Conservation (phyloP, 2,888 invertebrate genomes). For the Magallana nippona region DNA sequence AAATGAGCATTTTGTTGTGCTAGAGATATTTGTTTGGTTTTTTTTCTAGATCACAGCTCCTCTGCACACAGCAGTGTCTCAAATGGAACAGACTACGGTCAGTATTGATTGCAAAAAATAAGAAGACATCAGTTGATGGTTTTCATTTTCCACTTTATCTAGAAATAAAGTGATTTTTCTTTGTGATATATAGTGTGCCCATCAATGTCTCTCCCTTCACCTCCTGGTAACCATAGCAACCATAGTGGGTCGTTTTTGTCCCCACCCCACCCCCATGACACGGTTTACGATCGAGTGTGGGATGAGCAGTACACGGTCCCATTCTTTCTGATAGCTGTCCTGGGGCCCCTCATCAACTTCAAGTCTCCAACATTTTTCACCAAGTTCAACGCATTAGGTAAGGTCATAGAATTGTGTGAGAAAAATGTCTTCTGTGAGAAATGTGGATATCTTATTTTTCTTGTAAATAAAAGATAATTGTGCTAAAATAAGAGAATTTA, state of each 20-base stretch:
- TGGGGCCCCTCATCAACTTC: constrained; percentile 92
- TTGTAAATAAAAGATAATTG: no score
- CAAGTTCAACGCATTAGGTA: constrained; percentile 93
- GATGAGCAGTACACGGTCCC: constrained; percentile 90
- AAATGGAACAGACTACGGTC: neutral
- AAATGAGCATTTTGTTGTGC: neutral
- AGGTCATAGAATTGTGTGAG: constrained; percentile 70
- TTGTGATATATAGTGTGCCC: constrained; percentile 6
- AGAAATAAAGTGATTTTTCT: neutral
- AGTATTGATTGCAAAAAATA: neutral
- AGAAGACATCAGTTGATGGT: no score
- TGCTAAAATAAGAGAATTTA: no score
- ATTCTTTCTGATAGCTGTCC: constrained; percentile 87
- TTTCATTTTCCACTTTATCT: no score
- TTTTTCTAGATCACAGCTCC: neutral
- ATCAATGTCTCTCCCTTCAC: constrained; percentile 23
- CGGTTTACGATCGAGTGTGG: constrained; percentile 82
- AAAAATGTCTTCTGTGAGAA: no score
- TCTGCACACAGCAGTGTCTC: neutral
- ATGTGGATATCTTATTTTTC: no score
- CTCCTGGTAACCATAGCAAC: constrained; percentile 14
- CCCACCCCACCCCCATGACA: constrained; percentile 38
- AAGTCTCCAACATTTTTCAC: constrained; percentile 94
- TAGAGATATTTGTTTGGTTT: neutral
- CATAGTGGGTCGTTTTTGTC: neutral